Conservation (phyloP, 2,888 invertebrate genomes). For the Venusia cambrica region DNA sequence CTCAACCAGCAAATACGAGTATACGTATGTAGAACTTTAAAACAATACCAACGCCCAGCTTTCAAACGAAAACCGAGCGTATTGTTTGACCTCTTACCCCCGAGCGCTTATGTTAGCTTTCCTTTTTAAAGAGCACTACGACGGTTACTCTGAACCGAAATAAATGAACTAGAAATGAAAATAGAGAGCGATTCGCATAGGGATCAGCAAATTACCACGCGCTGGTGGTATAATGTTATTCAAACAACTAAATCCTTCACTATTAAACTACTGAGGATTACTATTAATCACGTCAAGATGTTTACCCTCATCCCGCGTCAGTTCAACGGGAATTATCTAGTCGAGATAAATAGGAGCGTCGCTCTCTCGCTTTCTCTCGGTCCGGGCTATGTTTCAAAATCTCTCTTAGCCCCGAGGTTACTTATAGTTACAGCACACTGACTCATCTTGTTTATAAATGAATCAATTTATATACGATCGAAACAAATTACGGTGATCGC, state of each 20-base stretch:
- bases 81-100: conserved; percentile 30
- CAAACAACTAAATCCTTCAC: conserved; percentile 68
- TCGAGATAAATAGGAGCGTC: conserved; percentile 67
- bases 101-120: conserved; percentile 19
- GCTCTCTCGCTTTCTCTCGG: conserved; percentile 48
- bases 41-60: conserved; percentile 24
- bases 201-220: conserved; percentile 47
- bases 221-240: conserved; percentile 56
- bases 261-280: conserved; percentile 73
- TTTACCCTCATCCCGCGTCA: conserved; percentile 75
- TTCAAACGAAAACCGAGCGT: conserved; percentile 29
- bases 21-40: conserved; percentile 15
- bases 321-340: conserved; percentile 68
- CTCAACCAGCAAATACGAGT: conserved; percentile 17
- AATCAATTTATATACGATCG: conserved; percentile 53
- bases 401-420: conserved; percentile 48
- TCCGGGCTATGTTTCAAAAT: conserved; percentile 49
- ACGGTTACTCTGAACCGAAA: conserved; percentile 17
- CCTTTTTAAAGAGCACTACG: conserved; percentile 23
- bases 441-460: conserved; percentile 51
- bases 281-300: conserved; percentile 77
- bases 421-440: conserved; percentile 41
- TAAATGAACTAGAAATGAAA: conserved; percentile 23
- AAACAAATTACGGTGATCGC: conserved; percentile 43
- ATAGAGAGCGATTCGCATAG: conserved; percentile 24